A percentile compares a stretch with the other conserved stretches of the same genome.
Conservation (phyloP, 2,797 vertebrate species). For the Rhodeus uyekii region DNA sequence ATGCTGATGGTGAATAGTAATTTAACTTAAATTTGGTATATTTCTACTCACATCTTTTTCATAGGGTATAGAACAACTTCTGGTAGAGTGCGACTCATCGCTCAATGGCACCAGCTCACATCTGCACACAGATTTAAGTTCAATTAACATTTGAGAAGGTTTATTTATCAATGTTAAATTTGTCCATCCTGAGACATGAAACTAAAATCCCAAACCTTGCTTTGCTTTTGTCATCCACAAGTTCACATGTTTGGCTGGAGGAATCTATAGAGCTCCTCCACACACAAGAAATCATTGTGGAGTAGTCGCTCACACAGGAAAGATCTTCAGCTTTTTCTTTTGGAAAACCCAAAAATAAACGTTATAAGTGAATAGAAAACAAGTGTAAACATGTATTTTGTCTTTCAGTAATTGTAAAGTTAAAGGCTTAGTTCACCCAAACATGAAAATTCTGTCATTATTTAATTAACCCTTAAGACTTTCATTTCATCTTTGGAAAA, state of each 20-base stretch:
- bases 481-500: not conserved
- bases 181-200: not conserved
- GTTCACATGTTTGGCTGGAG: slow-evolving; percentile 52
- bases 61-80: slow-evolving; percentile 67
- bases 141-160: not conserved
- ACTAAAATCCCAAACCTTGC: not conserved
- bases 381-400: not conserved
- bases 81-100: not conserved
- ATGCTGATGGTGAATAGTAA: not conserved
- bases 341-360: not conserved
- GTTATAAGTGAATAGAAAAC: not conserved
- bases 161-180: not conserved
- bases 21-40: not conserved
- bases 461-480: not conserved
- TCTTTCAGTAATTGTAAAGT: not conserved
- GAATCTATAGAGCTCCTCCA: slow-evolving; percentile 54
- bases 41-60: slow-evolving; percentile 54
- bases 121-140: slow-evolving; percentile 6
- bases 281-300: slow-evolving; percentile 67
- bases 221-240: slow-evolving; percentile 25
- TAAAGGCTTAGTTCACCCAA: not conserved
- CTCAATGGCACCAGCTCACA: slow-evolving; percentile 61
- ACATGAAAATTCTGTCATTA: not conserved
- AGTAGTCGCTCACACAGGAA: slow-evolving; percentile 70
- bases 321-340: slow-evolving; percentile 61